Percentiles rank a stretch among this genome's conserved stretches.
phyloP scores from a whole-genome alignment of 2,888 invertebrate species.

The Cryptus armator region DNA sequence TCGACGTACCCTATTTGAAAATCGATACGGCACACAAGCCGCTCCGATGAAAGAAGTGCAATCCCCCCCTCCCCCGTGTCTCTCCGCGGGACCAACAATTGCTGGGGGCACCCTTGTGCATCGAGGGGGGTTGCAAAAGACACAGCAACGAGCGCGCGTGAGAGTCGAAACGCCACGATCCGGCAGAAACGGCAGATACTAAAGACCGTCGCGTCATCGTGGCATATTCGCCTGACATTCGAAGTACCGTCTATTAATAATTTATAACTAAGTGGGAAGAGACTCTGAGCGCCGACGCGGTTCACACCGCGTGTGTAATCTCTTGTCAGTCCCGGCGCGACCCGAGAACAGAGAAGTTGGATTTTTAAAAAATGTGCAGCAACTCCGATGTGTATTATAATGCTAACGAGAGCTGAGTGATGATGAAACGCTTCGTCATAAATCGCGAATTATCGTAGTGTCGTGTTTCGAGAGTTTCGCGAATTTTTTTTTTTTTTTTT shows the following conservation, averaged over 20 bases:
- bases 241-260: slow-evolving; percentile 61
- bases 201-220: slow-evolving; percentile 25
- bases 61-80: neutral
- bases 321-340: slow-evolving; percentile 25
- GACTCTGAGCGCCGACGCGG: slow-evolving; percentile 36
- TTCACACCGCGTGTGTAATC: slow-evolving; percentile 26
- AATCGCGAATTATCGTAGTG: neutral
- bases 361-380: neutral
- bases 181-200: neutral
- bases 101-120: slow-evolving; percentile 25
- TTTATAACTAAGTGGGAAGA: slow-evolving; percentile 57
- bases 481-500: slow-evolving; percentile 30
- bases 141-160: neutral
- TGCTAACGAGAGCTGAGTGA: slow-evolving; percentile 59
- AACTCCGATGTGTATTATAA: too few relatives aligned
- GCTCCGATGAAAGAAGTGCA: slow-evolving; percentile 43
- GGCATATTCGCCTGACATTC: slow-evolving; percentile 44
- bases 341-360: neutral
- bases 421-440: slow-evolving; percentile 31
- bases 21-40: slow-evolving; percentile 40
- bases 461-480: too few relatives aligned
- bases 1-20: slow-evolving; percentile 41
- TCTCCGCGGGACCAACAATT: neutral
- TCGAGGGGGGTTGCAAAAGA: slow-evolving; percentile 25
- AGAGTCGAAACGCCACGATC: neutral